Conservation (phyloP, 2,888 invertebrate genomes). For the Hesperia comma region DNA sequence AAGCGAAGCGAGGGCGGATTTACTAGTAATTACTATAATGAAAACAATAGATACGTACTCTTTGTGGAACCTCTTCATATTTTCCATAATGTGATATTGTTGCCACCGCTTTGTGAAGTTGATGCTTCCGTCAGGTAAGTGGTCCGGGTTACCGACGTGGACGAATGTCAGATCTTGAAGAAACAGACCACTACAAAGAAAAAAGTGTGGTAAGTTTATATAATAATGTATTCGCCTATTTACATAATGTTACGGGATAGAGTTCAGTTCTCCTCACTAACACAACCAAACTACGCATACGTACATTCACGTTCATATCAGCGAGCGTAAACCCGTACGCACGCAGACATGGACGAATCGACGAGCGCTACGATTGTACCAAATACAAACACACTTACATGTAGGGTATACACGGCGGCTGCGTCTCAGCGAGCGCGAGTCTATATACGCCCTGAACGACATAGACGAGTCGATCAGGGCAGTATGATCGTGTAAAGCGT, state of each 20-base stretch:
- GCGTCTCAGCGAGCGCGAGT: constrained; percentile 95
- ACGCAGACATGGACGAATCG: too few species aligned
- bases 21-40: too few species aligned
- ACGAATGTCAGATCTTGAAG: constrained; percentile 99
- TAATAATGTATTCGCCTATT: too few species aligned
- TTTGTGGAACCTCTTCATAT: constrained; percentile 98
- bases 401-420: constrained; percentile 99
- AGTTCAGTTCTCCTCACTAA: too few species aligned
- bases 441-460: constrained; percentile 98
- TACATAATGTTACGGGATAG: too few species aligned
- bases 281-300: too few species aligned
- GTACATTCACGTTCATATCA: too few species aligned
- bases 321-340: too few species aligned
- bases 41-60: constrained; percentile 87
- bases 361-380: too few species aligned
- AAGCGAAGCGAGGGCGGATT: too few species aligned
- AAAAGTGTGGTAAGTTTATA: constrained; percentile 1
- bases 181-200: constrained; percentile 92
- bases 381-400: too few species aligned
- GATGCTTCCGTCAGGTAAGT: constrained; percentile 92
- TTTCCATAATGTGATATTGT: constrained; percentile 98
- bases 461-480: constrained; percentile 98
- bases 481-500: constrained; percentile 96
- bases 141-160: constrained; percentile 97
- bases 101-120: constrained; percentile 99